phyloP scores from a whole-genome alignment of 1,140 invertebrate species.

The Cydia amplana region DNA sequence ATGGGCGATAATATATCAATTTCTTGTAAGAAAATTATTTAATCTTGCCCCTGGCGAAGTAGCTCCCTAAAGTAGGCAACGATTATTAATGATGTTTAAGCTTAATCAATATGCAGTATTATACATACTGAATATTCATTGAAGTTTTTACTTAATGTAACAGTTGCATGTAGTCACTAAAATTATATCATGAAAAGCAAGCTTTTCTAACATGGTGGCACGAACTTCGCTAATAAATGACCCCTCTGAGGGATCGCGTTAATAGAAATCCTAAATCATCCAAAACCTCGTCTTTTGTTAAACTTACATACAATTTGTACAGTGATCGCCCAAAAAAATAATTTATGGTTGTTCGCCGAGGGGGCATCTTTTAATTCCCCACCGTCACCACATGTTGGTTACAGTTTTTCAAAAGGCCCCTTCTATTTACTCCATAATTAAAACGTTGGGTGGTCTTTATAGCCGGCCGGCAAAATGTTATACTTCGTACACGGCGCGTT shows the following conservation, averaged over 20 bases:
- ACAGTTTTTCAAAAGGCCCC: constrained; percentile 31
- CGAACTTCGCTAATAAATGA: background rate
- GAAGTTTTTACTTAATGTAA: background rate
- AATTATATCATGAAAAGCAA: background rate
- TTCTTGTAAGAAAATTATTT: background rate
- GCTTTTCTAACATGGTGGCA: background rate
- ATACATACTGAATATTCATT: background rate
- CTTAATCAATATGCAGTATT: background rate
- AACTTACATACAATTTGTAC: constrained; percentile 32
- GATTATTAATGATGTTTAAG: background rate
- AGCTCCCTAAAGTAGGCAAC: background rate
- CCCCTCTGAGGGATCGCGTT: constrained; percentile 1
- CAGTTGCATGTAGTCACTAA: background rate
- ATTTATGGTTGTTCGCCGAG: constrained; percentile 20
- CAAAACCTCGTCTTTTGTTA: constrained; percentile 25
- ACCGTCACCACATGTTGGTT: constrained; percentile 32
- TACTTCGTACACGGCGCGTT: background rate
- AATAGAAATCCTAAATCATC: constrained; percentile 25
- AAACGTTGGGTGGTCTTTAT: constrained; percentile 48
- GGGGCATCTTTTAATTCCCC: constrained; percentile 35
- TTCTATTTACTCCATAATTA: constrained; percentile 45
- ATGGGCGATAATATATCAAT: too few relatives aligned
- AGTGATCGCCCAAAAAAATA: constrained; percentile 30
- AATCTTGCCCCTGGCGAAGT: background rate
- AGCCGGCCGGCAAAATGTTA: constrained; percentile 35